phyloP scores from a whole-genome alignment of 1,140 invertebrate species.

The Orchesella cincta region DNA sequence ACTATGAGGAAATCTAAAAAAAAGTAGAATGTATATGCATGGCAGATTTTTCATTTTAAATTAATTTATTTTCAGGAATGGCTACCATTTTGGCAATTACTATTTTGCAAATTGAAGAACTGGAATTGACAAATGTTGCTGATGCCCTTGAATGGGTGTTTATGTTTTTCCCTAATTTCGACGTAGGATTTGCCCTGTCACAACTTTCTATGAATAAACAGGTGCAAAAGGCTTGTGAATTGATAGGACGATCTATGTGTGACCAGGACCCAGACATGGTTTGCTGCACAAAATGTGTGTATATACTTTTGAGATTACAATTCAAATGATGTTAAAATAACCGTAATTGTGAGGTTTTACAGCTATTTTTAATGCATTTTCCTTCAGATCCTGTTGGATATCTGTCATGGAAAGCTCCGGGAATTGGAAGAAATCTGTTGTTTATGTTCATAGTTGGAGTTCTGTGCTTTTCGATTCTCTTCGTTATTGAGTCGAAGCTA shows the following conservation, averaged over 20 bases:
- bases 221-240: background rate
- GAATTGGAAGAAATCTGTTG: conserved; percentile 64
- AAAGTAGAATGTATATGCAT: conserved; percentile 10
- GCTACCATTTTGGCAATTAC: conserved; percentile 68
- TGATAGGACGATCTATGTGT: background rate
- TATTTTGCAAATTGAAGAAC: conserved; percentile 62
- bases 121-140: conserved; percentile 63
- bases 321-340: background rate
- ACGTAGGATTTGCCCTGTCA: conserved; percentile 60
- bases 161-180: conserved; percentile 65
- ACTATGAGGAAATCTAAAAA: conserved; percentile 40
- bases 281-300: conserved; percentile 42
- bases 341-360: background rate
- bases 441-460: conserved; percentile 59
- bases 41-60: conserved; percentile 37
- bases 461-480: conserved; percentile 58
- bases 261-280: conserved; percentile 14
- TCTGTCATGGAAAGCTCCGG: conserved; percentile 58
- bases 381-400: conserved; percentile 51
- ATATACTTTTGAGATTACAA: background rate
- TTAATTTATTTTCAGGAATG: conserved; percentile 69
- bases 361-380: background rate
- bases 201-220: conserved; percentile 23
- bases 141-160: conserved; percentile 68
- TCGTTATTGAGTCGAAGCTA: conserved; percentile 60